Evolutionary conservation across 2,113 vertebrate genomes (phyloP).

Genomic region (Barbus barbus): DNA sequence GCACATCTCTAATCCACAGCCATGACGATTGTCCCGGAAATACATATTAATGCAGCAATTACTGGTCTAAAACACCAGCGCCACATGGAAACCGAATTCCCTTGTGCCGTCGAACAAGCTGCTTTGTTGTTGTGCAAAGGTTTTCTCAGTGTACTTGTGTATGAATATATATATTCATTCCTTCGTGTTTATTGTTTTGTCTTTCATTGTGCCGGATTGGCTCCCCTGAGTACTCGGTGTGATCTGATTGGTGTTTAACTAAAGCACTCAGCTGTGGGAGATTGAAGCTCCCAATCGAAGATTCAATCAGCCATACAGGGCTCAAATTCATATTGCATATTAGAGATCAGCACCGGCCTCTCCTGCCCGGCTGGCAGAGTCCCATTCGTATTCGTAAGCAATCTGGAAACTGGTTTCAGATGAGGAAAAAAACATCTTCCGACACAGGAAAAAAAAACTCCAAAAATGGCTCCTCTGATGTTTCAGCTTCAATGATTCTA

Average conservation of each 20-base stretch:
- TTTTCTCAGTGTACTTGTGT: slow-evolving; percentile 72
- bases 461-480: slow-evolving; percentile 64
- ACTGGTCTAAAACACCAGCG: slow-evolving; percentile 67
- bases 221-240: slow-evolving; percentile 55
- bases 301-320: slow-evolving; percentile 58
- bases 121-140: slow-evolving; percentile 77
- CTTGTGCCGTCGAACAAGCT: slow-evolving; percentile 68
- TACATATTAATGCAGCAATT: slow-evolving; percentile 75
- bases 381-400: slow-evolving; percentile 25
- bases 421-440: not conserved
- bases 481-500: slow-evolving; percentile 70
- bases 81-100: slow-evolving; percentile 69
- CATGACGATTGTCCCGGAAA: slow-evolving; percentile 64
- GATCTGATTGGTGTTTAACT: slow-evolving; percentile 65
- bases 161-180: slow-evolving; percentile 71
- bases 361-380: slow-evolving; percentile 33
- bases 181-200: slow-evolving; percentile 61
- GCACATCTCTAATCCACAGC: slow-evolving; percentile 36
- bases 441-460: not conserved
- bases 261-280: slow-evolving; percentile 44
- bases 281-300: slow-evolving; percentile 51
- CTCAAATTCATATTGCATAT: slow-evolving; percentile 60
- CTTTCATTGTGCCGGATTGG: slow-evolving; percentile 51
- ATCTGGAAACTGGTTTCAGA: slow-evolving; percentile 6
- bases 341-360: slow-evolving; percentile 47